Base-by-base conservation (phyloP, 2,797 vertebrate genomes). In the Pitangus sulphuratus region DNA sequence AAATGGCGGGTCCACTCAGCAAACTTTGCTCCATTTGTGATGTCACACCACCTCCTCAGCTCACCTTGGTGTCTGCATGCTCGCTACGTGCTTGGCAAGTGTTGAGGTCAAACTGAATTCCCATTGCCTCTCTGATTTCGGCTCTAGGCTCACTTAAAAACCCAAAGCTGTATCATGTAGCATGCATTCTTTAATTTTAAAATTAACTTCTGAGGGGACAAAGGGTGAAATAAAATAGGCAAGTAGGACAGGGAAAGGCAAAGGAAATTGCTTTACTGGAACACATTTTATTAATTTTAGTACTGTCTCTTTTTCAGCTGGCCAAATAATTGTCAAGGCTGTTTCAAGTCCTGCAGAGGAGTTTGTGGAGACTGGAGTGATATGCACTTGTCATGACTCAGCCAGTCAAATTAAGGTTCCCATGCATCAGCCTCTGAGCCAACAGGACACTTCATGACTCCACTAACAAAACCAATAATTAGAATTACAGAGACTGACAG, bases 211-310 rank as follows among this genome's bases (percentile, higher is more conserved):
- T 86, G 33, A 84, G 48, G 53, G 95, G 91, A 95, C 85, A 93
- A 95, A 96, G 88, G 89, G 90, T 96, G 91, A 97, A 95, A 90
- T 47, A 82, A 94, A 96, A 69, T 40, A 80, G 28, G 65, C 75
- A 92, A 94, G 60, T 37, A 89, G 91, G 68, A 91, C 69, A 71
- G 19, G n/a, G 81, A 90, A 93, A 92, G 72, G 84, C 92, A 94
- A 87, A 96, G 96, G 96, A 97, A 97, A 97, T 97, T 95, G 87
- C 81, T 97, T 97, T 80, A 75, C 80, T 94, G 83, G 78, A 96
- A 95, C 92, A 95, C 72, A 70, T 96, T 97, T 96, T 96, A 96
- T 97, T 97, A 95, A 96, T 97, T 97, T 97, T 90, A 68, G 74
- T 95, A 81, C 78, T 87, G 89, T 94, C 92, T 96, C 85, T 92